Base-by-base conservation (phyloP, 2,888 invertebrate genomes). In the Caradrina kadenii region DNA sequence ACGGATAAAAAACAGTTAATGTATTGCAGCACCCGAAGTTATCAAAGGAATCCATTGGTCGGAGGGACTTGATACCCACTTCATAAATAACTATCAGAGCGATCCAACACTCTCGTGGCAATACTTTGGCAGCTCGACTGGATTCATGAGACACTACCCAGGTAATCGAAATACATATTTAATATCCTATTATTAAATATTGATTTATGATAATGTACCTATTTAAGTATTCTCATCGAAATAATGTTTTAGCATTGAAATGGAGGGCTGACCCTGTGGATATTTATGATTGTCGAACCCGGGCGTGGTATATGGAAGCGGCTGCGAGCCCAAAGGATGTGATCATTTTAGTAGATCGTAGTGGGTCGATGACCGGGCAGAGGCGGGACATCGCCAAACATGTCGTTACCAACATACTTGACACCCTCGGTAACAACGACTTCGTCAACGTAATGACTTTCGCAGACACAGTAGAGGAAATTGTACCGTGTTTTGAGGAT, bases 231-330 rank as follows among this genome's bases (percentile, higher is more conserved):
- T 11, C 15, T 55, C 59, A 70, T 62, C 15, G 4, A 31, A 49
- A 19, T 48, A 21, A 60, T 54, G 53, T 88, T 89, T 62, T 83
- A 96, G 98, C 98, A 56, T 97, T 98, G 94, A 97, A 97, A 87
- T 98, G 98, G 98, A 96, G 96, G 81, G 97, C 97, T 83, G 97
- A 97, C 86, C 97, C 97, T 60, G 98, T 98, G 50, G 99, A 99
- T 93, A 97, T 99, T 76, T 99, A 98, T 93, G 99, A 99, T 93
- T 99, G 99, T 90, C 97, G 99, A 49, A 98, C 99, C 54, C 97
- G 99, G 85, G 98, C 98, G 63, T 99, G 99, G 99, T 99, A 98
- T 93, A 99, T 99, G 92, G 98, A 99, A 94, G 99, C 99, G 2
- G 99, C 99, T 13, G 98, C 99, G 11, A 99, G 99, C 90, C 99